Conservation (phyloP, 2,113 vertebrate genomes). For the Corvus moneduloides region DNA sequence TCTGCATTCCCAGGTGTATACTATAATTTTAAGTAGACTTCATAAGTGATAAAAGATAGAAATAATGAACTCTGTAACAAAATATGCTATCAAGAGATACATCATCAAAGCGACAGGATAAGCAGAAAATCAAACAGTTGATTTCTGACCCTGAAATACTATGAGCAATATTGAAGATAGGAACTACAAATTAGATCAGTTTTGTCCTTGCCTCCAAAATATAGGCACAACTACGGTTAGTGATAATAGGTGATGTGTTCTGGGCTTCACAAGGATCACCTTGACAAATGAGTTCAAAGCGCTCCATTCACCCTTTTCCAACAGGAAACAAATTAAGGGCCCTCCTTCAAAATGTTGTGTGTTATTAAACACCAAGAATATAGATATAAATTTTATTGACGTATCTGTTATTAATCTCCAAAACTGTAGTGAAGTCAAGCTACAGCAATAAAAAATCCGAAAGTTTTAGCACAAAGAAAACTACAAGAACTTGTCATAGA, state of each 20-base stretch:
- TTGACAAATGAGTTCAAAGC: neutral
- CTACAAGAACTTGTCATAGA: neutral
- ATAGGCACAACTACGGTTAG: neutral
- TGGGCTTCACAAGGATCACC: neutral
- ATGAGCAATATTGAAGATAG: neutral
- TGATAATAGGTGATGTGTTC: neutral
- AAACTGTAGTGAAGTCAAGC: neutral
- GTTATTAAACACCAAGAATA: neutral
- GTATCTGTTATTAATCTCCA: neutral
- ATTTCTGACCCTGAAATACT: slow-evolving; percentile 30
- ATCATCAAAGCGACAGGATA: neutral
- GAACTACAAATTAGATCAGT: slow-evolving; percentile 8
- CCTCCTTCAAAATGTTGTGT: neutral
- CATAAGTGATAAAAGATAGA: slow-evolving; percentile 20
- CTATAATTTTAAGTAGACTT: slow-evolving; percentile 19
- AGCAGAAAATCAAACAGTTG: slow-evolving; percentile 37
- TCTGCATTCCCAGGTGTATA: neutral
- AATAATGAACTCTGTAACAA: slow-evolving; percentile 48
- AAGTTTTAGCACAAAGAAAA: neutral
- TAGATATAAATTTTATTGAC: neutral
- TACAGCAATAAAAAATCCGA: neutral
- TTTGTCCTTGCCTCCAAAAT: neutral
- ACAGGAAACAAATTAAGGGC: neutral
- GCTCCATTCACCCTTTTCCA: neutral
- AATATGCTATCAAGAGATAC: slow-evolving; percentile 18